Base-by-base conservation (phyloP, 2,113 vertebrate species). In the Cyanoderma ruficeps region DNA sequence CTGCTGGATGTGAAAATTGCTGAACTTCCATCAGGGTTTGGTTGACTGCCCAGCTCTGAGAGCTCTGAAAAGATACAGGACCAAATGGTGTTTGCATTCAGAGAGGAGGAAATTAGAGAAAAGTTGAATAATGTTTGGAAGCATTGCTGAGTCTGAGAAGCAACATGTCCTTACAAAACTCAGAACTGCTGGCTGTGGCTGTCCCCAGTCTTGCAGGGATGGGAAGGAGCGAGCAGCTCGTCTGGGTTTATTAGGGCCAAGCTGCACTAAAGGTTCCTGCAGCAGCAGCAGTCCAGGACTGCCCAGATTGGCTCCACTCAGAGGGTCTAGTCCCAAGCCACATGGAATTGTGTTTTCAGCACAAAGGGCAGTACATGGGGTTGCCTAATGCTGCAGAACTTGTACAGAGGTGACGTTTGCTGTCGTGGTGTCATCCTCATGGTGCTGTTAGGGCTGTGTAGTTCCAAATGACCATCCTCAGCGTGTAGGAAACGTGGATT, bases 351-450 rank as follows among this genome's bases (percentile, higher is more conserved):
- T 69, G 4, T 41, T 89, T 77, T 76, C 74, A 64, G 71, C 53
- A 69, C 85, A 72, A 77, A 78, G 79, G 46, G 75, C 47, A 37
- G 64, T 28, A 30, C 39, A 8, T 42, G 41, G 50, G 14, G 39
- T 90, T 75, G 69, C 78, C 75, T 83, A 53, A 30, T 49, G 53
- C 90, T 81, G 67, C 46, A 50, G 42, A 75, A 39, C 42, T 87
- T n/a, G 64, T 70, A 68, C n/a, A 3, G 65, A 13, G 71, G 60
- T 86, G 79, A 39, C 2, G 0, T 53, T 82, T 41, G 24, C 50
- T 74, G 57, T 60, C 0, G 1, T 63, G 49, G 37, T 49, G 24
- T 13, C 0, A 0, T 42, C 42, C 42, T 60, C 25, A 8, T 7
- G 9, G 59, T 65, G 67, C 65, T 77, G 7, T 31, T 46, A 14